These are phyloP conservation scores for Picus viridis DNA, from an alignment of 2,797 vertebrate species.

Conservation along the genomic window DNA sequence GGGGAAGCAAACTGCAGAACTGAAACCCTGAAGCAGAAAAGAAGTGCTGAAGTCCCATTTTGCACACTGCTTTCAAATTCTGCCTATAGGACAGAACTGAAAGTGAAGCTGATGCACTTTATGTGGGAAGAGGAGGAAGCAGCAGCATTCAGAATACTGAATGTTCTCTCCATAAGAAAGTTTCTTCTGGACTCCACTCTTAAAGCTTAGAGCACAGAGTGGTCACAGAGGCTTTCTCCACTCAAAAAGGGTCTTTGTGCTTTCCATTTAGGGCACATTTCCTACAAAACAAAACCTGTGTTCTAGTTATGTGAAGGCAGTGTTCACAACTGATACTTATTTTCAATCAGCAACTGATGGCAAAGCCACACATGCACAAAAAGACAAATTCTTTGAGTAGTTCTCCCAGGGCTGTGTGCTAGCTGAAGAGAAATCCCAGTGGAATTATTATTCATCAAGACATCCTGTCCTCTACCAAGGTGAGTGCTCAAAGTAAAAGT, in stretches of 20 bases:
- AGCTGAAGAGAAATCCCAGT: not conserved
- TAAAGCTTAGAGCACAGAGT: not conserved
- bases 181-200: not conserved
- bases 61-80: not conserved
- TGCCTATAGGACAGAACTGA: not conserved
- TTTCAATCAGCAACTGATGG: not conserved
- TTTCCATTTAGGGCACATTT: not conserved
- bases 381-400: not conserved
- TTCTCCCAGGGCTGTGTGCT: not conserved
- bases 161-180: not conserved
- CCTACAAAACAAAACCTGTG: not conserved
- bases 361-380: not conserved
- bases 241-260: not conserved
- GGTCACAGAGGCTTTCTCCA: not conserved
- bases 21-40: not conserved
- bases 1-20: not conserved
- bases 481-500: not conserved
- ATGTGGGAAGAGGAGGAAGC: not conserved
- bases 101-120: not conserved
- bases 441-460: not conserved
- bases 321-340: not conserved
- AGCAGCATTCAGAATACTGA: not conserved
- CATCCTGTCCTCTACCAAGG: not conserved
- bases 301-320: rapidly evolving
- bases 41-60: not conserved